Conservation (phyloP, 2,113 vertebrate genomes). For the Brachypodius melanocephalos region DNA sequence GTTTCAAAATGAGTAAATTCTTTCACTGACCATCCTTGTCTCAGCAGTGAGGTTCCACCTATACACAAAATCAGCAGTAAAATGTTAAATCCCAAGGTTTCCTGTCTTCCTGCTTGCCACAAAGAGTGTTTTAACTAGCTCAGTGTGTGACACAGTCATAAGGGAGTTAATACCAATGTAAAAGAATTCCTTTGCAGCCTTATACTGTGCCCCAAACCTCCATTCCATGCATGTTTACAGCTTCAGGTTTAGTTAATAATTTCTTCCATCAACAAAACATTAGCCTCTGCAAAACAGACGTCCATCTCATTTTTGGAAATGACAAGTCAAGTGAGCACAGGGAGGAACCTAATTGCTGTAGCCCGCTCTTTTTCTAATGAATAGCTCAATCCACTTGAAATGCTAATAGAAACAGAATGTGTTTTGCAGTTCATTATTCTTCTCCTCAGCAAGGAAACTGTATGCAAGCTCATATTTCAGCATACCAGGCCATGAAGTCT, state of each 20-base stretch:
- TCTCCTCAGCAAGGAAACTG: conserved; percentile 48
- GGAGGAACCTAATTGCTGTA: conserved; percentile 44
- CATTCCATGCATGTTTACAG: neutral
- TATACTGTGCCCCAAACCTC: neutral
- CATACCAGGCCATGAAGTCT: conserved; percentile 29
- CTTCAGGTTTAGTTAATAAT: conserved; percentile 21
- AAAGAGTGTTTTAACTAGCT: neutral
- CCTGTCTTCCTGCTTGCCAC: neutral
- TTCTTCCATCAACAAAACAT: conserved; percentile 25
- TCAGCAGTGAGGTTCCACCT: neutral
- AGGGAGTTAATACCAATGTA: neutral
- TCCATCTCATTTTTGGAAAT: conserved; percentile 37
- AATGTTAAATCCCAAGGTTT: neutral
- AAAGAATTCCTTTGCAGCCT: neutral
- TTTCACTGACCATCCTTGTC: neutral
- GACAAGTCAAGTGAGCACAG: neutral
- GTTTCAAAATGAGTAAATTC: neutral
- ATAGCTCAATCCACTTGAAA: conserved; percentile 63
- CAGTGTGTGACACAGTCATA: neutral
- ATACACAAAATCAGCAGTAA: neutral
- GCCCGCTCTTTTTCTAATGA: conserved; percentile 24
- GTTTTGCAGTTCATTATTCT: conserved; percentile 60
- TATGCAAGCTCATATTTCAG: conserved; percentile 46
- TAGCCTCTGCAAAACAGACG: neutral
- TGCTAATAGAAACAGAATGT: conserved; percentile 48